Percentiles rank a stretch among this genome's conserved stretches.
Conservation (phyloP, 2,113 vertebrate genomes). For the Geococcyx californianus region DNA sequence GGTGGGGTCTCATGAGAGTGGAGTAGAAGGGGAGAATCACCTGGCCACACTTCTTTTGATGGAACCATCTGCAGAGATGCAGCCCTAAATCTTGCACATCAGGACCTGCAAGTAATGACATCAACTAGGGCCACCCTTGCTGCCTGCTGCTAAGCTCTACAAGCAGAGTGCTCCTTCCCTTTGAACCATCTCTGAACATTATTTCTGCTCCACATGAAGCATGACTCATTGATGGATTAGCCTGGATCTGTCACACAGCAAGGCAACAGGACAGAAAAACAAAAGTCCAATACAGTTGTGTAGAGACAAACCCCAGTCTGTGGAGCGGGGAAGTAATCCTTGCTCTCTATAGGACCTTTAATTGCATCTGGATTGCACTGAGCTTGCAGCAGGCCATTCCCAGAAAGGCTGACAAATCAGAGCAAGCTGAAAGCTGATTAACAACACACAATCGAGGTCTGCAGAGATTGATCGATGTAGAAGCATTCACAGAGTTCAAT, state of each 20-base stretch:
- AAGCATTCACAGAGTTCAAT: not conserved
- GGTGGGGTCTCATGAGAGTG: no score
- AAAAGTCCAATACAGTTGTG: not conserved
- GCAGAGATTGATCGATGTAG: not conserved
- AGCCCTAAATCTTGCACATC: not conserved
- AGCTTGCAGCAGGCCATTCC: not conserved
- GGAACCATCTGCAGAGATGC: not conserved
- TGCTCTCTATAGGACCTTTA: not conserved
- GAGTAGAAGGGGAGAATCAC: no score
- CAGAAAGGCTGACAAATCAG: not conserved
- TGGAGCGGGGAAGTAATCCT: not conserved
- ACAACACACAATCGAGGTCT: not conserved
- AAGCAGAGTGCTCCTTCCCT: not conserved
- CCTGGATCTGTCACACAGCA: not conserved
- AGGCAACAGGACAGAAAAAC: not conserved
- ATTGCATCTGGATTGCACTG: not conserved
- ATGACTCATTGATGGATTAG: not conserved
- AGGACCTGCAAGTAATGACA: not conserved
- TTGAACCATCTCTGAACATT: not conserved
- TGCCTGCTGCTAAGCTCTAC: not conserved
- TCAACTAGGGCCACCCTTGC: not conserved
- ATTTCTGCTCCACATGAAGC: not conserved
- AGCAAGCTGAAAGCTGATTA: not conserved
- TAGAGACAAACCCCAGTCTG: rapidly evolving
- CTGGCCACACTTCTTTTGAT: no score